Evolutionary conservation across 2,888 invertebrate species (phyloP).

Genomic region (Ypsolopha scabrella): DNA sequence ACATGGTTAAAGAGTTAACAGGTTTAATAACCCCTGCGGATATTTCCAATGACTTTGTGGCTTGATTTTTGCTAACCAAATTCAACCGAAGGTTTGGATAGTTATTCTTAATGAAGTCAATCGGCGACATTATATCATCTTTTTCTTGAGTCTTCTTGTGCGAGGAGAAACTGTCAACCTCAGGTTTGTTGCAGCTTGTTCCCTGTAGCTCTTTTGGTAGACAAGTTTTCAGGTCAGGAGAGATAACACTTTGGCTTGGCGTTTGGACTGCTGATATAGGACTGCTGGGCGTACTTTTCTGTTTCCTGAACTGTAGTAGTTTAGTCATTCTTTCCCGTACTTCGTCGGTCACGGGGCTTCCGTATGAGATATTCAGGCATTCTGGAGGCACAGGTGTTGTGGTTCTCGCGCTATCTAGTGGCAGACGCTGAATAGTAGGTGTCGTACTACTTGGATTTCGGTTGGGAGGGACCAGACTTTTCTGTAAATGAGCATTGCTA

Average conservation of each 20-base stretch:
- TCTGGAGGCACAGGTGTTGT: neutral
- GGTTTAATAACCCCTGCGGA: neutral
- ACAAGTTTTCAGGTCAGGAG: too few species aligned
- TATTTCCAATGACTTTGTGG: too few species aligned
- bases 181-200: too few species aligned
- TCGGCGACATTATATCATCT: neutral
- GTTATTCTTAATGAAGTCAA: slow-evolving; percentile 1
- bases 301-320: slow-evolving; percentile 36
- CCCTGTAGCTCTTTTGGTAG: too few species aligned
- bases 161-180: too few species aligned
- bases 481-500: too few species aligned
- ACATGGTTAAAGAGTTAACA: neutral
- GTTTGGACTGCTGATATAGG: neutral
- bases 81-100: slow-evolving; percentile 3
- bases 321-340: slow-evolving; percentile 36
- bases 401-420: neutral
- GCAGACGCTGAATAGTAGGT: neutral
- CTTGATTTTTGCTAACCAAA: neutral
- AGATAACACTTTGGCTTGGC: neutral
- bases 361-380: neutral
- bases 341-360: slow-evolving; percentile 15
- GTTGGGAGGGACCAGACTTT: too few species aligned
- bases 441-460: too few species aligned
- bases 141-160: too few species aligned
- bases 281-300: slow-evolving; percentile 13